Evolutionary conservation across 2,113 vertebrate genomes (phyloP).

Genomic region (Hylia prasina): DNA sequence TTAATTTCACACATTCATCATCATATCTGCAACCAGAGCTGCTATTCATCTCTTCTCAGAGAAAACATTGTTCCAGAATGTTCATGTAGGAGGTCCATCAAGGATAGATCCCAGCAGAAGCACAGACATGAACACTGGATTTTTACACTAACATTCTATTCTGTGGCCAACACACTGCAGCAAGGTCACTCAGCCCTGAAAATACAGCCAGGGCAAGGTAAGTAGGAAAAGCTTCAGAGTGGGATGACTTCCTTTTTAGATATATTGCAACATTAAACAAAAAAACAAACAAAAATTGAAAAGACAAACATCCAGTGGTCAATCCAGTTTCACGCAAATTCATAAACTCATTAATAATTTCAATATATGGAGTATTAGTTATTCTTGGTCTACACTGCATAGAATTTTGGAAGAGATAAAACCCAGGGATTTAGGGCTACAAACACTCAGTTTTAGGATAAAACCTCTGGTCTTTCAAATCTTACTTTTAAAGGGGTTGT

Average conservation of each 20-base stretch:
- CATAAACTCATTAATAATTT: not conserved
- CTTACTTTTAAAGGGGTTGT: not conserved
- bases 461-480: not conserved
- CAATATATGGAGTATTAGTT: not conserved
- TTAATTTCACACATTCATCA: not conserved
- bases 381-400: not conserved
- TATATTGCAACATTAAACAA: not conserved
- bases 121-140: not conserved
- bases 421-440: not conserved
- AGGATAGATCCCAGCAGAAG: not conserved
- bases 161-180: not conserved
- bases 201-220: not conserved
- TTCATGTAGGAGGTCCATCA: fast-evolving
- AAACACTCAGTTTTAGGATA: not conserved
- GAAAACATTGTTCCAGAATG: not conserved
- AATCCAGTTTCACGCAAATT: not conserved
- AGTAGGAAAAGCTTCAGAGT: not conserved
- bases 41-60: not conserved
- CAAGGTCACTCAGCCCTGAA: not conserved
- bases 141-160: not conserved
- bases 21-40: not conserved
- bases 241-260: not conserved
- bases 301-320: not conserved
- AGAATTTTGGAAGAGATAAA: not conserved
- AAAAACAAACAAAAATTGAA: not conserved